Evolutionary conservation across 2,888 invertebrate species (phyloP), one percentile per base, ranked within the genome.

Genomic region (Blastobasis adustella): DNA sequence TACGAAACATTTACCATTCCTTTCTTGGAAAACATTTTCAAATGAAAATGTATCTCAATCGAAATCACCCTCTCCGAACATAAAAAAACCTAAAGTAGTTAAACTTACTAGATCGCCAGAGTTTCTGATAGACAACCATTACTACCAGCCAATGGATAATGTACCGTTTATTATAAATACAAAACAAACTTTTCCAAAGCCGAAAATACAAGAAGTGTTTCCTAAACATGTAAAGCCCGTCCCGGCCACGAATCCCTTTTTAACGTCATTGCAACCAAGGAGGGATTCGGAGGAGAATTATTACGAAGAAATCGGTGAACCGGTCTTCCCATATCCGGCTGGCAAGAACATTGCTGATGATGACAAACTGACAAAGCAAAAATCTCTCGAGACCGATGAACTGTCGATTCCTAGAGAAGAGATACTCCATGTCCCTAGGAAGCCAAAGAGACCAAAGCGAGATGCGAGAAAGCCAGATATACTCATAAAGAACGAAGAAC

Each of bases 271-370:
- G 10, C 51, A 59, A 45, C 56, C 57, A 40, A 65, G 72, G 57
- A 70, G 66, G 47, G 62, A 73, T 50, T 73, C 76, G 0, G 81
- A 64, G 43, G 88, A 88, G 55, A 84, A 88, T 56, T 74, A 79
- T 49, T 88, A 88, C 50, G 88, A 88, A 70, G 88, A 88, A 72
- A 88, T 88, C 36, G 86, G 84, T 0, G 63, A 71, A 58, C 76
- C 77, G 2, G 44, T 61, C 0, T 9, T 53, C 38, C 63, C 65
- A 4, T 65, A 60, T 5, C 57, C 62, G 49, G 54, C 67, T 6
- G 63, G 61, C 45, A 82, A 75, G 53, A 82, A 83, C 51, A 69
- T 85, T 56, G 87, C 86, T 4, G 87, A 88, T 53, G 87, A 88
- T 45, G 86, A 82, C 6, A 87, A 87, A 65, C 67, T 87, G 46